A percentile compares a stretch with the other conserved stretches of the same genome.
Evolutionary conservation across 2,113 vertebrate genomes (phyloP).

Genomic region (Malurus cyaneus): DNA sequence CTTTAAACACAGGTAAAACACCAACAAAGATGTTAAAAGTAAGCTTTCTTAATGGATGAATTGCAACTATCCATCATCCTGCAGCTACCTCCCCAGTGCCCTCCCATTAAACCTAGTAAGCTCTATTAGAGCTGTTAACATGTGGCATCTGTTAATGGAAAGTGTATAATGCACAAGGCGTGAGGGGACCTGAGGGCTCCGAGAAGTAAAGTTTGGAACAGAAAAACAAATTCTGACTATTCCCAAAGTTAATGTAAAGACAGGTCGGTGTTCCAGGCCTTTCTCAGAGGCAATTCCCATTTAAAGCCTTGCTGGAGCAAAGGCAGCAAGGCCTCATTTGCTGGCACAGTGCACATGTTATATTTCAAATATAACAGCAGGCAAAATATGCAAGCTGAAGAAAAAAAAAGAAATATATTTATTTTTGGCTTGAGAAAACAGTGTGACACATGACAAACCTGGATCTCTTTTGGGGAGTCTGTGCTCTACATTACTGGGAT

Average conservation of each 20-base stretch:
- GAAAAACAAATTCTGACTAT: background rate
- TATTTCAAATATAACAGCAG: background rate
- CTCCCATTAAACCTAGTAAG: constrained; percentile 53
- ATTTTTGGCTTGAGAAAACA: constrained; percentile 29
- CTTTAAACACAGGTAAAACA: constrained; percentile 68
- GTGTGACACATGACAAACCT: constrained; percentile 16
- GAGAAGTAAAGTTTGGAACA: background rate
- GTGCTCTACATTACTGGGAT: constrained; percentile 24
- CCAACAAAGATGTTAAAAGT: constrained; percentile 48
- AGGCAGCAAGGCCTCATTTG: background rate
- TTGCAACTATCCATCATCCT: constrained; percentile 64
- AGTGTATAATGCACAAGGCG: constrained; percentile 46
- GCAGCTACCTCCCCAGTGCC: constrained; percentile 9
- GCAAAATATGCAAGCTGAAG: background rate
- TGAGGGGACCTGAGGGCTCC: background rate
- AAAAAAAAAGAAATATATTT: background rate
- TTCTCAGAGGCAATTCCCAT: background rate
- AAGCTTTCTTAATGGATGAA: constrained; percentile 60
- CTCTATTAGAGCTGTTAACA: constrained; percentile 52
- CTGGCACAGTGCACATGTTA: accelerated
- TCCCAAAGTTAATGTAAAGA: background rate
- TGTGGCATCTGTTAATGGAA: constrained; percentile 57
- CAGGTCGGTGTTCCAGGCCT: background rate
- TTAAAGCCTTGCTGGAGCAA: background rate
- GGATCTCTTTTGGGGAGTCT: background rate